A percentile compares a stretch with the other conserved stretches of the same genome.
phyloP scores from a whole-genome alignment of 2,797 vertebrate genomes.

The Urocyon cinereoargenteus region DNA sequence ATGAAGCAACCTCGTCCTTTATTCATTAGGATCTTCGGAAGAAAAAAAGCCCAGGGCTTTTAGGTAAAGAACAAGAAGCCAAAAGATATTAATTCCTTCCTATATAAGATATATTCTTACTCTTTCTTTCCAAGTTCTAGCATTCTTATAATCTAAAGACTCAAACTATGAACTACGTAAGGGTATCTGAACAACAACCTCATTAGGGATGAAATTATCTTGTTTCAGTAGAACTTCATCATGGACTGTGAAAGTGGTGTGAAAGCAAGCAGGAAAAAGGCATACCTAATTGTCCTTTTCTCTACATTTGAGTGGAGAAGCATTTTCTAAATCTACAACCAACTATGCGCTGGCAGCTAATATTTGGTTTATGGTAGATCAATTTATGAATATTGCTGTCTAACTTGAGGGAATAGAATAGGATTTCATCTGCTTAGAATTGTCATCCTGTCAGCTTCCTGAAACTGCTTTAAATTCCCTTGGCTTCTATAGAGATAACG shows the following conservation, averaged over 20 bases:
- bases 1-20: not conserved
- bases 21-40: not conserved
- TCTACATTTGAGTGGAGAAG: not conserved
- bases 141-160: not conserved
- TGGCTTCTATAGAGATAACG: conserved; percentile 34
- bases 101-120: not conserved
- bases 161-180: not conserved
- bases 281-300: not conserved
- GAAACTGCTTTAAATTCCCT: conserved; percentile 25
- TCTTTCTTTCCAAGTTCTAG: not conserved
- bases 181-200: not conserved
- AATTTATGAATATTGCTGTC: conserved; percentile 3
- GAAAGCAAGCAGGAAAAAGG: not conserved
- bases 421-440: conserved; percentile 41
- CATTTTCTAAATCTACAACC: not conserved
- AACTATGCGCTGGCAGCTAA: not conserved
- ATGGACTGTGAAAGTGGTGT: not conserved
- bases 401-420: not conserved
- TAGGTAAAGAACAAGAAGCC: not conserved
- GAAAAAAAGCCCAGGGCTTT: not conserved
- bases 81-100: not conserved
- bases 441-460: conserved; percentile 46
- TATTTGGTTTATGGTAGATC: not conserved
- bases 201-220: not conserved
- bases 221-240: not conserved